phyloP scores from a whole-genome alignment of 1,140 invertebrate genomes.

The Caenorhabditis brenneri region DNA sequence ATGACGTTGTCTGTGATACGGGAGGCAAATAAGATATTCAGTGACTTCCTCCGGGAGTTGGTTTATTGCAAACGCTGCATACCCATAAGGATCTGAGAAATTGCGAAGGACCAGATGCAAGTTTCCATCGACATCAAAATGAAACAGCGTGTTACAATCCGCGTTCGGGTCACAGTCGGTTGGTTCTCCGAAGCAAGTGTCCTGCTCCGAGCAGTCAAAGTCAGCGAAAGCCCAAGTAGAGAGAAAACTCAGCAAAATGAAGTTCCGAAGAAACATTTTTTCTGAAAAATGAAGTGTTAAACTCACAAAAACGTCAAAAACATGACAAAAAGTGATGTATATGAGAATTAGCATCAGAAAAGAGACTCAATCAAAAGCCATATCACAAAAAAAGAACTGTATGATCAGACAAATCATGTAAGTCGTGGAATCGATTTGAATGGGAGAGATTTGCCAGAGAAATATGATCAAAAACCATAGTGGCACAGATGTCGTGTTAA shows the following conservation, averaged over 20 bases:
- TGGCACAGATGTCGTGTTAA: no score
- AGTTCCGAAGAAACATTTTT: neutral
- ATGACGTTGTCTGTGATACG: neutral
- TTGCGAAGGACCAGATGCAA: neutral
- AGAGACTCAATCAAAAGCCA: no score
- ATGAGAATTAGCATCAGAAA: no score
- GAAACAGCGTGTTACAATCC: neutral
- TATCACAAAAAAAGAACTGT: no score
- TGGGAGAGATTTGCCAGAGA: no score
- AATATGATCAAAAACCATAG: no score
- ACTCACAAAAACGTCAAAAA: no score
- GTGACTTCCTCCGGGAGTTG: neutral
- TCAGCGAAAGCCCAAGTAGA: no score
- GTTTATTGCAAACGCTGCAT: neutral
- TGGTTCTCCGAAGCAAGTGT: neutral
- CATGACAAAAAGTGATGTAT: no score
- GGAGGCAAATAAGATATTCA: slow-evolving; percentile 5
- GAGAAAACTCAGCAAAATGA: neutral
- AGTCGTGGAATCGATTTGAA: no score
- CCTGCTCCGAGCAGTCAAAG: neutral
- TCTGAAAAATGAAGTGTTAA: no score
- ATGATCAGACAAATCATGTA: no score
- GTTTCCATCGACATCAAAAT: neutral
- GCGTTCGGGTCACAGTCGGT: neutral
- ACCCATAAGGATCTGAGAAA: neutral